A percentile compares a stretch with the other conserved stretches of the same genome.
These are phyloP conservation scores for Stegastes partitus DNA, from an alignment of 2,113 vertebrate genomes.

Conservation along the genomic window DNA sequence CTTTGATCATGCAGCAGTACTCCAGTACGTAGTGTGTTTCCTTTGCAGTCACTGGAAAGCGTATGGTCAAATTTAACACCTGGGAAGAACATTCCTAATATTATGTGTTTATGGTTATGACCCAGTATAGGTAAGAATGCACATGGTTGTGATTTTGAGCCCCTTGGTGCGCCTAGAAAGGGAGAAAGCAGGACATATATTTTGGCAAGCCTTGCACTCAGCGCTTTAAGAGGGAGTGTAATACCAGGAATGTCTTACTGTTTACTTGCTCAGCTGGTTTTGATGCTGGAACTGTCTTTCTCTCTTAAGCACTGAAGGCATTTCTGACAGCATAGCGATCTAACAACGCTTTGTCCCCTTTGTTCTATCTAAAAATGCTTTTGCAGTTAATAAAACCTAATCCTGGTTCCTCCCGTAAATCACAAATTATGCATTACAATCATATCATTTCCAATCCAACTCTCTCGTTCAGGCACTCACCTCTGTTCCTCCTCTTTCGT, in stretches of 20 bases:
- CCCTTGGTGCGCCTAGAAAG: conserved; percentile 41
- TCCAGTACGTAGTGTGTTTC: conserved; percentile 24
- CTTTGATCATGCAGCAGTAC: conserved; percentile 47
- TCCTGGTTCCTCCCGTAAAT: conserved; percentile 35
- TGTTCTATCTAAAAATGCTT: conserved; percentile 40
- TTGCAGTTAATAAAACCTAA: conserved; percentile 47
- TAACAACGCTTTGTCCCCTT: conserved; percentile 54
- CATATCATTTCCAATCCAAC: conserved; percentile 38
- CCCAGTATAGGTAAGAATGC: conserved; percentile 72
- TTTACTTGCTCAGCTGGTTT: conserved; percentile 85
- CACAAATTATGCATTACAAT: conserved; percentile 50
- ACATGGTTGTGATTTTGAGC: conserved; percentile 79
- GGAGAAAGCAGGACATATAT: conserved; percentile 52
- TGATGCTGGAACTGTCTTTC: conserved; percentile 76
- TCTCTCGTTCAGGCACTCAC: conserved; percentile 1
- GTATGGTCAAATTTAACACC: conserved; percentile 75
- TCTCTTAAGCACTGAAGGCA: conserved; percentile 75
- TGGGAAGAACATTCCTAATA: conserved; percentile 76
- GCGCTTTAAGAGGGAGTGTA: conserved; percentile 56
- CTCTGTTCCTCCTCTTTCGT: conserved; percentile 26
- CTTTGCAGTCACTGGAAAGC: conserved; percentile 53
- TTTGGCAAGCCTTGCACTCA: conserved; percentile 57
- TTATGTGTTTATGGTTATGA: conserved; percentile 81
- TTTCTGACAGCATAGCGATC: conserved; percentile 83
- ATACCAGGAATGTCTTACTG: conserved; percentile 72